Conservation (phyloP, 23 tunicate species). For the Trididemnum clinides region DNA sequence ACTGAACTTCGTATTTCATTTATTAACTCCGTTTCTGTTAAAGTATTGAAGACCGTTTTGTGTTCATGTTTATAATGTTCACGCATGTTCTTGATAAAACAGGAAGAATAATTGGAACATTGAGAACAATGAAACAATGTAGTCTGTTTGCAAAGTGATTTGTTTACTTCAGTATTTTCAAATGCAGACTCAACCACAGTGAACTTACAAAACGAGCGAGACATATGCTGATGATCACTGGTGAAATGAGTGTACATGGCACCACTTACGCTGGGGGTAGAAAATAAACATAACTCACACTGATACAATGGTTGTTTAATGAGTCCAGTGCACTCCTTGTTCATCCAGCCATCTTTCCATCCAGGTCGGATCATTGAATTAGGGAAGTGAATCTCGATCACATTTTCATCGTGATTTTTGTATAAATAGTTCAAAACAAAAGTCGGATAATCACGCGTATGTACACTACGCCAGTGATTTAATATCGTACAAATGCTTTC, state of each 20-base stretch:
- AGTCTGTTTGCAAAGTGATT: background rate
- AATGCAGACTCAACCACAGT: background rate
- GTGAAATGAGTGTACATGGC: slow-evolving; percentile 4
- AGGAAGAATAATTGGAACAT: background rate
- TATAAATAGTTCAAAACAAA: slow-evolving; percentile 3
- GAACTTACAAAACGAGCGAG: background rate
- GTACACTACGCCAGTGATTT: slow-evolving; percentile 31
- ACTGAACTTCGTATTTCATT: background rate
- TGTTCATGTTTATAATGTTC: background rate
- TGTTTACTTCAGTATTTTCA: background rate
- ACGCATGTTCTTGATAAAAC: background rate
- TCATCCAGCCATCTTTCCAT: slow-evolving; percentile 52
- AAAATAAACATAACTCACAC: background rate
- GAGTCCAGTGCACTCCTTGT: slow-evolving; percentile 27
- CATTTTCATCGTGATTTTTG: slow-evolving; percentile 25
- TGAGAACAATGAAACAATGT: background rate
- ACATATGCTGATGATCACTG: background rate
- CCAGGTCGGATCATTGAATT: background rate
- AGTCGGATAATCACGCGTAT: slow-evolving; percentile 18
- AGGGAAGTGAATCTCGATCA: slow-evolving; percentile 13
- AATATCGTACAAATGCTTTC: background rate
- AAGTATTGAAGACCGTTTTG: background rate
- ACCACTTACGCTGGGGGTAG: background rate
- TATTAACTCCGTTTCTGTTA: background rate
- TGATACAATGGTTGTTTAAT: slow-evolving; percentile 19